These are phyloP conservation scores for Drosophila bocqueti DNA, from an alignment of 1,140 invertebrate genomes.

Conservation along the genomic window DNA sequence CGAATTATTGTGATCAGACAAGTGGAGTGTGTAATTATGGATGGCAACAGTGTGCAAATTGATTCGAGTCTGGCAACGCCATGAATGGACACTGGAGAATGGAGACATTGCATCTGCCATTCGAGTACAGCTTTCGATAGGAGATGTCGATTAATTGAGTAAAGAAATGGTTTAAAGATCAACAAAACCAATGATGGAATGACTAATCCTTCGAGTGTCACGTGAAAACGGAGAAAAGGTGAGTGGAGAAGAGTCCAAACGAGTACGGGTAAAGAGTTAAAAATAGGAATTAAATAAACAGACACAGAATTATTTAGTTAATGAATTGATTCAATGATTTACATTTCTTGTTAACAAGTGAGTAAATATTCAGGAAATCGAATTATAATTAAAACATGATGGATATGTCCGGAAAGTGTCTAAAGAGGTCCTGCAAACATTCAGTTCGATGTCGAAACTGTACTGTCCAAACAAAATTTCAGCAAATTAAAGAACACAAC, in stretches of 20 bases:
- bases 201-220: slow-evolving; percentile 2
- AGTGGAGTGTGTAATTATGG: slow-evolving; percentile 2
- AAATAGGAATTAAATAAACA: not conserved
- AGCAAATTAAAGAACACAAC: not conserved
- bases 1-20: slow-evolving; percentile 2
- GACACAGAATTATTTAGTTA: not conserved
- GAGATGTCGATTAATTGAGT: not conserved
- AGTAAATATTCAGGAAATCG: not conserved
- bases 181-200: not conserved
- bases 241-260: not conserved
- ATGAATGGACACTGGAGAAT: not conserved
- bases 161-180: not conserved
- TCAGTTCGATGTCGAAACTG: slow-evolving; percentile 6
- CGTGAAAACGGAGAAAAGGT: not conserved
- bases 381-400: slow-evolving; percentile 19
- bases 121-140: not conserved
- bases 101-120: not conserved
- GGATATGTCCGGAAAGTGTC: slow-evolving; percentile 9
- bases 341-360: slow-evolving; percentile 5
- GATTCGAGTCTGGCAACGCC: not conserved
- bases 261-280: not conserved
- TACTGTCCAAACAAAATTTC: slow-evolving; percentile 14
- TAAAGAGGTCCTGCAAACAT: slow-evolving; percentile 1
- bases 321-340: slow-evolving; percentile 2
- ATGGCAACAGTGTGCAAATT: not conserved